A percentile compares a stretch with the other conserved stretches of the same genome.
Conservation (phyloP, 2,888 invertebrate genomes). For the Ypsolopha sequella region DNA sequence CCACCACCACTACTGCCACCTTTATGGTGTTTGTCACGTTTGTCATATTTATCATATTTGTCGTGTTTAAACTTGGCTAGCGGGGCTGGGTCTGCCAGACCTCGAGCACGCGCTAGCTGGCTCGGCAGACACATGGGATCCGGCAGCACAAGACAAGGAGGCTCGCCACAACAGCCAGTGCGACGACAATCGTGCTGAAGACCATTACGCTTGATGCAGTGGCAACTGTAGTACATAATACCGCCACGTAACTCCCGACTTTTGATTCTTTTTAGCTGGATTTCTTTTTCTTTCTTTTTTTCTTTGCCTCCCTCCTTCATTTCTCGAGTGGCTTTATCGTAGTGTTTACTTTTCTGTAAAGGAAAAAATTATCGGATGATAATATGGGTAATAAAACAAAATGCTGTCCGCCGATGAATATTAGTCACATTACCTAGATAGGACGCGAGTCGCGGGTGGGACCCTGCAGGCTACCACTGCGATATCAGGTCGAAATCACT, state of each 20-base stretch:
- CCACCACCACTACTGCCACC: no score
- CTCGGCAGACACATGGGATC: conserved; percentile 69
- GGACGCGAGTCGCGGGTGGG: no score
- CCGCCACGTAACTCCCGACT: conserved; percentile 69
- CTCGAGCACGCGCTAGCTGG: conserved; percentile 55
- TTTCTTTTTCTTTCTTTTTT: conserved; percentile 56
- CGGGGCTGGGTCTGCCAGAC: conserved; percentile 46
- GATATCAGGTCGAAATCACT: conserved; percentile 60
- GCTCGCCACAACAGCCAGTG: conserved; percentile 64
- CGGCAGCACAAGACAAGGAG: conserved; percentile 61
- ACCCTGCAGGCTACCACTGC: conserved; percentile 39
- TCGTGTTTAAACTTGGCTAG: conserved; percentile 36
- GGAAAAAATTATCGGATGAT: conserved; percentile 7
- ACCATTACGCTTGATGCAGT: conserved; percentile 72
- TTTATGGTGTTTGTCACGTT: no score
- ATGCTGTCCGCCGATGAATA: conserved; percentile 38
- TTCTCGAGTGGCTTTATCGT: conserved; percentile 24
- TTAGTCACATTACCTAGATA: conserved; percentile 30
- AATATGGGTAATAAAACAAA: not conserved
- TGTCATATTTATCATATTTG: conserved; percentile 12
- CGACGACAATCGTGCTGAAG: conserved; percentile 71
- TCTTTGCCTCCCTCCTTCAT: conserved; percentile 40
- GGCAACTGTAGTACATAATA: conserved; percentile 67
- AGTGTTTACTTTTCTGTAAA: conserved; percentile 40
- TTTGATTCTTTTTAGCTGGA: conserved; percentile 53